Conservation (phyloP, 2,888 invertebrate species). For the Halictus ligatus region DNA sequence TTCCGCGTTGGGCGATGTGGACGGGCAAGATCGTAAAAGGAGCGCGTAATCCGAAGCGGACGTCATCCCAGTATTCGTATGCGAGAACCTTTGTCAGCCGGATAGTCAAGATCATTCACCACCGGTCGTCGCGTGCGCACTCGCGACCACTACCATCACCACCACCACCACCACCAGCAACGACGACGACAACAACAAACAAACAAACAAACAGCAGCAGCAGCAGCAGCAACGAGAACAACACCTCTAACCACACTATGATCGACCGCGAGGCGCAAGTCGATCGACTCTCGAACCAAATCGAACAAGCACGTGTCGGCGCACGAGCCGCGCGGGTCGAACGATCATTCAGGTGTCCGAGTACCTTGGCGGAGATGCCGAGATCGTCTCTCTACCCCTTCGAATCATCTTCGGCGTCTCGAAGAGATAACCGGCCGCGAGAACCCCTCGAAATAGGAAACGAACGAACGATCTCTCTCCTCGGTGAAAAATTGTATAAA, state of each 20-base stretch:
- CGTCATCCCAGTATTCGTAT: slow-evolving; percentile 75
- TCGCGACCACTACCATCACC: slow-evolving; percentile 64
- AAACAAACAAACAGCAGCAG: background rate
- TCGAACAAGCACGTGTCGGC: slow-evolving; percentile 33
- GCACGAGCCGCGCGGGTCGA: background rate
- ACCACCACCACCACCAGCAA: no score
- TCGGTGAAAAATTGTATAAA: slow-evolving; percentile 11
- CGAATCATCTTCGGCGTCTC: slow-evolving; percentile 60
- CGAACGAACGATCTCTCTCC: no score
- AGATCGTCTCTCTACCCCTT: slow-evolving; percentile 49
- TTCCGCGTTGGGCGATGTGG: slow-evolving; percentile 75
- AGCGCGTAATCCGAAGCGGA: slow-evolving; percentile 76
- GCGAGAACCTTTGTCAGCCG: slow-evolving; percentile 68
- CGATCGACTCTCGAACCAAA: slow-evolving; percentile 15
- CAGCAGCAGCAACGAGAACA: background rate
- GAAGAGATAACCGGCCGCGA: slow-evolving; percentile 13
- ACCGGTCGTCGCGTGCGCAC: slow-evolving; percentile 68
- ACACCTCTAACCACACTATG: slow-evolving; percentile 24
- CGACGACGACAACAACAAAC: slow-evolving; percentile 1
- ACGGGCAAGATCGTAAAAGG: slow-evolving; percentile 73
- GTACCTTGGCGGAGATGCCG: slow-evolving; percentile 63
- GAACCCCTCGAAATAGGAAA: background rate
- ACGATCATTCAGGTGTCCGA: slow-evolving; percentile 62
- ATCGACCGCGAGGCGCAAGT: slow-evolving; percentile 1
- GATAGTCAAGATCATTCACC: slow-evolving; percentile 72